Conservation (phyloP, 2,797 vertebrate genomes). For the Malurus leucopterus region DNA sequence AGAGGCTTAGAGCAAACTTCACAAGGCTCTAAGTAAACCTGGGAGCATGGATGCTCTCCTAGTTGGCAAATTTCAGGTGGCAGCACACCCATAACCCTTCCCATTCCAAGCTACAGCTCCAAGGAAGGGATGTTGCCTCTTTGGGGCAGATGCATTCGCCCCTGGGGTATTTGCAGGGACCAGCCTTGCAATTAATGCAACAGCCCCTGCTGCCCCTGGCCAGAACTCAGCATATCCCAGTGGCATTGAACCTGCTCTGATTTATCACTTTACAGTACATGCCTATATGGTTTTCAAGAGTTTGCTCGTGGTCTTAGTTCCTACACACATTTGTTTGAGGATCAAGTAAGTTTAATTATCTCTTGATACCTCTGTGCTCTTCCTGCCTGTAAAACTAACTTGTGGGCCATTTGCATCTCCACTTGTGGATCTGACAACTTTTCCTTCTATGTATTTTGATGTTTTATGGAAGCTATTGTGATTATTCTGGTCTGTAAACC, state of each 20-base stretch:
- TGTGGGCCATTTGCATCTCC: not conserved
- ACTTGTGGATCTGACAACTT: not conserved
- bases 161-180: not conserved
- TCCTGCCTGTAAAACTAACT: not conserved
- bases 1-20: not conserved
- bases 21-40: not conserved
- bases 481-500: not conserved
- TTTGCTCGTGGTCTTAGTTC: not conserved
- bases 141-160: not conserved
- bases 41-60: not conserved
- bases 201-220: not conserved
- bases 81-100: not conserved
- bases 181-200: not conserved
- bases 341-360: constrained; percentile 15
- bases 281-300: not conserved
- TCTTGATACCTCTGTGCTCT: not conserved
- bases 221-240: not conserved
- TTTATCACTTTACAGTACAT: not conserved
- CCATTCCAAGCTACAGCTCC: not conserved
- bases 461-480: not conserved
- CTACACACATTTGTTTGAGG: not conserved
- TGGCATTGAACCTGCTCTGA: not conserved
- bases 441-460: not conserved
- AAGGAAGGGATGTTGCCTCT: not conserved
- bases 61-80: not conserved